Conservation (phyloP, 2,113 vertebrate genomes). For the Jaculus jaculus region DNA sequence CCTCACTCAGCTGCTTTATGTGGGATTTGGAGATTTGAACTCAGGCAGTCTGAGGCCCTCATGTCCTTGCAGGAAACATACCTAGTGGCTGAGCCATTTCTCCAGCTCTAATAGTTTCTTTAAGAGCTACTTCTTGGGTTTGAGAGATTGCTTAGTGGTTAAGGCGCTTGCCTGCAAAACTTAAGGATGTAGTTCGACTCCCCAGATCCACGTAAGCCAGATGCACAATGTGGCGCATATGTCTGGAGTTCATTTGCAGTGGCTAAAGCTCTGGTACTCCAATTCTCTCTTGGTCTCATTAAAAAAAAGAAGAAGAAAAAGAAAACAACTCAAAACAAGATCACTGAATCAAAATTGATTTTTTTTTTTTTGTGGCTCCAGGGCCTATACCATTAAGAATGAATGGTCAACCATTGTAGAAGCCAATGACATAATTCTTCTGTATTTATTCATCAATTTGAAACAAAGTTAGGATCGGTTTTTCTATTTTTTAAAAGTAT, state of each 20-base stretch:
- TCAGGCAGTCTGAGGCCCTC: neutral
- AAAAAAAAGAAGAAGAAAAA: no score
- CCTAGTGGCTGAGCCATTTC: neutral
- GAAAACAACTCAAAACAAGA: neutral
- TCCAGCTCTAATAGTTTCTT: neutral
- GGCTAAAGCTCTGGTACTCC: no score
- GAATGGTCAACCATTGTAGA: neutral
- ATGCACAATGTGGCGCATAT: no score
- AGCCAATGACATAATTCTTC: neutral
- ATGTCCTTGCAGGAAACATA: neutral
- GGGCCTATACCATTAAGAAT: neutral
- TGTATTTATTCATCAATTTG: neutral
- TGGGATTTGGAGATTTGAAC: neutral
- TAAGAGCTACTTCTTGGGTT: neutral
- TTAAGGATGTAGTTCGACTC: no score
- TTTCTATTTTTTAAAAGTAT: neutral
- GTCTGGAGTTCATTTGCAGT: no score
- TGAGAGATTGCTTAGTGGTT: no score
- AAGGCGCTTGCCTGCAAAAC: no score
- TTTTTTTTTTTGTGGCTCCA: neutral
- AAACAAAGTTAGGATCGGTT: neutral
- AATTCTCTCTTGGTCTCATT: no score
- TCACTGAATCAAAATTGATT: neutral
- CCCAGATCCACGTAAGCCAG: no score
- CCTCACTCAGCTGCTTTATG: neutral